Conservation (phyloP, 1,140 invertebrate species). For the Panagrolaimus sp. region DNA sequence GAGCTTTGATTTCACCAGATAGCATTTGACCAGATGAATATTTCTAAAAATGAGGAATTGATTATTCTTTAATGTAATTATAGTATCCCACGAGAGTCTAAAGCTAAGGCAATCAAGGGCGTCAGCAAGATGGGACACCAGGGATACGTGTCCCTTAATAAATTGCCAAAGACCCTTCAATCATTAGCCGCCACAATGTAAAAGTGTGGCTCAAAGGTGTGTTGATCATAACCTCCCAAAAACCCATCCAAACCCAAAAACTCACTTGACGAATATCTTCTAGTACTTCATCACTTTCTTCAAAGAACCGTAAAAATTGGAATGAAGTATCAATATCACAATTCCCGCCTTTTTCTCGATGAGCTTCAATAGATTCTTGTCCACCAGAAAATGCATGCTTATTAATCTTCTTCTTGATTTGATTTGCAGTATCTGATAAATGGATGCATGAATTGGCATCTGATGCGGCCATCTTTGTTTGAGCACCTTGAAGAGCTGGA, state of each 20-base stretch:
- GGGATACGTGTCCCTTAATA: too few relatives aligned
- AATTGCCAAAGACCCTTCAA: too few relatives aligned
- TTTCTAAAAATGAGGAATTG: conserved; percentile 56
- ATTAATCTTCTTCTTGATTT: conserved; percentile 96
- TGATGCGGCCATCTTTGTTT: conserved; percentile 96
- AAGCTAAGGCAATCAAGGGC: too few relatives aligned
- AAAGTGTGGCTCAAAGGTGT: not conserved
- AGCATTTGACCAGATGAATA: conserved; percentile 83
- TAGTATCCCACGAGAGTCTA: too few relatives aligned
- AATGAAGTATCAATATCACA: conserved; percentile 91
- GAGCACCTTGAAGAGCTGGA: conserved; percentile 80
- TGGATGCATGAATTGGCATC: conserved; percentile 89
- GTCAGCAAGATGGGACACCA: too few relatives aligned
- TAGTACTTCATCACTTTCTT: conserved; percentile 84
- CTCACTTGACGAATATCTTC: conserved; percentile 68
- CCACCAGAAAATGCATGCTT: conserved; percentile 98
- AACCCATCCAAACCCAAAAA: too few relatives aligned
- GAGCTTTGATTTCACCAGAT: conserved; percentile 87
- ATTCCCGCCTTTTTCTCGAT: conserved; percentile 79
- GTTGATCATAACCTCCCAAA: conserved; percentile 18
- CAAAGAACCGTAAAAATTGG: conserved; percentile 89
- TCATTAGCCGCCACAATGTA: too few relatives aligned
- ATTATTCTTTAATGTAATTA: not conserved
- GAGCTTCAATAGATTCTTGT: conserved; percentile 83
- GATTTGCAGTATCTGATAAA: conserved; percentile 85